Evolutionary conservation across 2,888 invertebrate species (phyloP).

Genomic region (Noctuana brunneofusca): DNA sequence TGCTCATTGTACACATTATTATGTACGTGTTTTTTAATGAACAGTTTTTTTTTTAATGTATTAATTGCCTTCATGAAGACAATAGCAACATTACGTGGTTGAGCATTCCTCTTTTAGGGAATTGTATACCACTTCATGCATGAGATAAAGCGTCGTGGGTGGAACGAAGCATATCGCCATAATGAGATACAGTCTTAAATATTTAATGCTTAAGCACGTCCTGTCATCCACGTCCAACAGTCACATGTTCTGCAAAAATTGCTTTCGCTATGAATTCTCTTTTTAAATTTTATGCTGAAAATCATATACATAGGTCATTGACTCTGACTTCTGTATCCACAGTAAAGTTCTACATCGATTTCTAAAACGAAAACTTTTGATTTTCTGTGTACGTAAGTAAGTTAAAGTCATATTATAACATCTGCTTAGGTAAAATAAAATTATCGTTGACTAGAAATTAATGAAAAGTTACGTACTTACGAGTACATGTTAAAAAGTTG

Average conservation of each 20-base stretch:
- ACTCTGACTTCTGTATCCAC: too few species aligned
- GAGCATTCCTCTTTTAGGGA: background rate
- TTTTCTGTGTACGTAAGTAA: too few species aligned
- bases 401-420: too few species aligned
- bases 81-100: background rate
- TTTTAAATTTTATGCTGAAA: background rate
- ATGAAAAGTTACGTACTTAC: too few species aligned
- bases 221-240: background rate
- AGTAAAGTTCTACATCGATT: too few species aligned
- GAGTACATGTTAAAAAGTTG: too few species aligned
- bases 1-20: background rate
- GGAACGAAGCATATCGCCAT: constrained; percentile 9
- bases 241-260: constrained; percentile 6
- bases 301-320: too few species aligned
- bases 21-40: too few species aligned
- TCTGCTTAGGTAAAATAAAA: too few species aligned
- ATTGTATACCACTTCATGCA: constrained; percentile 9
- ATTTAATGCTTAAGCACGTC: constrained; percentile 22
- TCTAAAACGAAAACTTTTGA: too few species aligned
- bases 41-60: too few species aligned
- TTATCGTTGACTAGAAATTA: too few species aligned
- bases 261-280: background rate
- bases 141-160: background rate
- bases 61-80: background rate
- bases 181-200: constrained; percentile 23